Evolutionary conservation across 2,797 vertebrate genomes (phyloP), one percentile per base, ranked within the genome.

Genomic region (Nannoperca australis): DNA sequence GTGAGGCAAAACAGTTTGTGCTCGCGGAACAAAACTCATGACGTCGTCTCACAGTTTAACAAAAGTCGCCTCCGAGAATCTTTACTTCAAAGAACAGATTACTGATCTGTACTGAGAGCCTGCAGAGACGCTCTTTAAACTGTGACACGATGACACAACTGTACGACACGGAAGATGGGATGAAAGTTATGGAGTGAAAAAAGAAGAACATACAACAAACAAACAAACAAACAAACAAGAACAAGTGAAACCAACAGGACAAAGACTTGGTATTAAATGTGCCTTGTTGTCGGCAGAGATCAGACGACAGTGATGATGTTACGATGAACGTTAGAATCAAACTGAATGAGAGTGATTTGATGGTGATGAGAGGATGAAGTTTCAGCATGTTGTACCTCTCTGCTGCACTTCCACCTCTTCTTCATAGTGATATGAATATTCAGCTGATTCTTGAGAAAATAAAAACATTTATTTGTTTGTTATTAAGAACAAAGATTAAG

Each of bases 401-500:
- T 88, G 85, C 81, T 90, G 77, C 76, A 81, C 59, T 67, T 81
- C 66, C 83, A 77, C 65, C 51, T 84, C 75, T 3, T 91, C 87
- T 79, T 93, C 88, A 38, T 85, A 88, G 10, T 83, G 79, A 83
- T 85, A 90, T 0, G 82, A 90, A 56, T 78, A 88, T 72, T 91
- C 83, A n/a, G 85, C 44, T 1, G 85, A 88, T 81, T 91, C 87
- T 91, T 86, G 3, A 58, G 30, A 42, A 73, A 81, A 82, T 32
- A 83, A 49, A 68, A 51, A 54, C 0, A 1, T 32, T 40, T 62
- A 38, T 27, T 68, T 55, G 9, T 36, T 54, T 73, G 0, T 73
- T 30, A 30, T 49, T 27, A 34, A 66, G 13, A 79, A 59, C 38
- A 69, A 42, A 70, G 40, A 63, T 27, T 1, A 12, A 38, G 15